phyloP scores from a whole-genome alignment of 2,113 vertebrate species.

The Oophaga pumilio region DNA sequence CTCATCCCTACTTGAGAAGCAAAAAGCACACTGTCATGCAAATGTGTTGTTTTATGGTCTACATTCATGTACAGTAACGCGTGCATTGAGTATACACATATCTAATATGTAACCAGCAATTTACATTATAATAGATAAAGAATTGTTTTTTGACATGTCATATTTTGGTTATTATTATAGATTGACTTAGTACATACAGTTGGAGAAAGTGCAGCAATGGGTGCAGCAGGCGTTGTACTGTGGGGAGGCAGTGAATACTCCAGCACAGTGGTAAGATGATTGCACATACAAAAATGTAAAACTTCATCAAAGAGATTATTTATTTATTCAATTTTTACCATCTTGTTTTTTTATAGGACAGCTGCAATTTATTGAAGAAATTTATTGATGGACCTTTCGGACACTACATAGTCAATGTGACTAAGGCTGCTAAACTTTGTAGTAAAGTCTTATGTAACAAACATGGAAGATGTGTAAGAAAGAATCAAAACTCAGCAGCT shows the following conservation, averaged over 20 bases:
- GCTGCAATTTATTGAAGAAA: conserved; percentile 80
- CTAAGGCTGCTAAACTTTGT: conserved; percentile 85
- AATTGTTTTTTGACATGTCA: background rate
- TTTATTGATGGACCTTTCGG: conserved; percentile 81
- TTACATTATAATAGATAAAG: background rate
- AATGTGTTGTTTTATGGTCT: too few species aligned
- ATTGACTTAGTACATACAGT: conserved; percentile 83
- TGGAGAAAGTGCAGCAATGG: conserved; percentile 87
- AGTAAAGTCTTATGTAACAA: conserved; percentile 86
- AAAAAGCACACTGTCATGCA: too few species aligned
- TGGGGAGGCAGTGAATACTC: conserved; percentile 78
- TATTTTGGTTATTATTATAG: conserved; percentile 63
- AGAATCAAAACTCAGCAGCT: conserved; percentile 70
- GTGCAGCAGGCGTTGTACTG: conserved; percentile 86
- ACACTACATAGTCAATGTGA: conserved; percentile 87
- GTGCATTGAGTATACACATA: too few species aligned
- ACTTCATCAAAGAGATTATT: background rate
- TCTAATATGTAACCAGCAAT: background rate
- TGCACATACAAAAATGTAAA: background rate
- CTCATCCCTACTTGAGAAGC: too few species aligned
- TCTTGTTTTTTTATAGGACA: conserved; percentile 70
- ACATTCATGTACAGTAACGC: too few species aligned
- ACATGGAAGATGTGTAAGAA: conserved; percentile 85
- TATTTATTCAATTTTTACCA: background rate
- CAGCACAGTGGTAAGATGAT: conserved; percentile 68